These are phyloP conservation scores for Pemphigus obesinymphae DNA, from an alignment of 1,140 invertebrate species.

Conservation along the genomic window DNA sequence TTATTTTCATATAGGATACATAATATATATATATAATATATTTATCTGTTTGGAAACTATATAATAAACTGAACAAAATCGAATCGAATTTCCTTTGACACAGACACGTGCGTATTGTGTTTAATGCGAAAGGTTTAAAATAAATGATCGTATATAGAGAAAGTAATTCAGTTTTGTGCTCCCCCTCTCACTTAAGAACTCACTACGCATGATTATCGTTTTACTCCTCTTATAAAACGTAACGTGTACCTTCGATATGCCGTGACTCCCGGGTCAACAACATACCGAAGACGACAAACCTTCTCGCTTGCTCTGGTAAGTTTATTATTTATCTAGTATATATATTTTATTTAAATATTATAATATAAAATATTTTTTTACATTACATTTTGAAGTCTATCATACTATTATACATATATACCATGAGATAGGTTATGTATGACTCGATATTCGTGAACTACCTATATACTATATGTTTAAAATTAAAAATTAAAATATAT, in stretches of 20 bases:
- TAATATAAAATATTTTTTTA: too few species aligned
- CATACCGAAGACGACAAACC: background rate
- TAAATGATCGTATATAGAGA: conserved; percentile 15
- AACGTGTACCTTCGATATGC: background rate
- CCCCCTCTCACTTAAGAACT: background rate
- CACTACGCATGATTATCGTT: background rate
- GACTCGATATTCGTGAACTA: too few species aligned
- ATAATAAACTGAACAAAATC: background rate
- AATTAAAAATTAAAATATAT: too few species aligned
- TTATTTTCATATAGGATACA: too few species aligned
- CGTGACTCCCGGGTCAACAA: conserved; percentile 6
- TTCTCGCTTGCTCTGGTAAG: background rate
- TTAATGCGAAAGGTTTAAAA: conserved; percentile 17
- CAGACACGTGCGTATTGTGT: conserved; percentile 19
- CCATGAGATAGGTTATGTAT: too few species aligned
- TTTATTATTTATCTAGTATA: too few species aligned
- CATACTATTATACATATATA: too few species aligned
- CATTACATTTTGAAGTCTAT: too few species aligned
- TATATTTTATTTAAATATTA: too few species aligned
- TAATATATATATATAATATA: too few species aligned
- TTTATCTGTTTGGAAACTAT: background rate
- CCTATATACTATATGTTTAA: too few species aligned
- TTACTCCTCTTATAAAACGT: conserved; percentile 12
- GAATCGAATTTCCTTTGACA: background rate
- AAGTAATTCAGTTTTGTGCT: conserved; percentile 5